A percentile compares a stretch with the other conserved stretches of the same genome.
phyloP scores from a whole-genome alignment of 1,140 invertebrate species.

The Drosophila oshimai region DNA sequence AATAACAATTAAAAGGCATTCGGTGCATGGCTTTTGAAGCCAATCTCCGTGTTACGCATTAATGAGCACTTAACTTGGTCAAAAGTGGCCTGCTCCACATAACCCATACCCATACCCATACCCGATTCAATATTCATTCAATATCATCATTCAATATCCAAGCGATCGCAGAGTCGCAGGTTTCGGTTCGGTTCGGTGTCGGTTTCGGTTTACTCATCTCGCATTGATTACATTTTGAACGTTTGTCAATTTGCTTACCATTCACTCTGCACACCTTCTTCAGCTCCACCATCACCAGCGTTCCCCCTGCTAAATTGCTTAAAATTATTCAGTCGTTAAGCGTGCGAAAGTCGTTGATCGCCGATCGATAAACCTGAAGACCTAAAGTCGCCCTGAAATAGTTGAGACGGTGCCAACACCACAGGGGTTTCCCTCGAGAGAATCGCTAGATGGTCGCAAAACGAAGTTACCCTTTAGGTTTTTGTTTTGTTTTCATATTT shows the following conservation, averaged over 20 bases:
- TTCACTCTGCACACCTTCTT: constrained; percentile 24
- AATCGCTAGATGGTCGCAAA: neutral
- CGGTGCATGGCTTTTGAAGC: constrained; percentile 76
- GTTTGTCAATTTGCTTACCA: constrained; percentile 75
- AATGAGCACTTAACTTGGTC: constrained; percentile 82
- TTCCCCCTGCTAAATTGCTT: constrained; percentile 48
- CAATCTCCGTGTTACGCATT: constrained; percentile 82
- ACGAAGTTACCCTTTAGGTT: neutral
- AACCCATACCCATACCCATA: no score
- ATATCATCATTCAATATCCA: constrained; percentile 3
- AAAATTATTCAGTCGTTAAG: constrained; percentile 72
- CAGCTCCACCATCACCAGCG: neutral
- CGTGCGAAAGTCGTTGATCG: constrained; percentile 58
- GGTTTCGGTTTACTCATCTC: constrained; percentile 68
- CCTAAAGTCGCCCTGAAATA: neutral
- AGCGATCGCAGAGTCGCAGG: constrained; percentile 19
- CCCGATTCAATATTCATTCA: constrained; percentile 14
- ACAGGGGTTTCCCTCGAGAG: neutral
- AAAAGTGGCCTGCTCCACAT: constrained; percentile 75
- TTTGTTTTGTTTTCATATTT: no score
- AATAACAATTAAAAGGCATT: constrained; percentile 81
- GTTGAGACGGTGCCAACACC: neutral
- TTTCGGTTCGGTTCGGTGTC: constrained; percentile 20
- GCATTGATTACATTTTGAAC: constrained; percentile 80
- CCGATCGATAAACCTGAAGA: constrained; percentile 20